Evolutionary conservation across 2,888 invertebrate species (phyloP).

Genomic region (Leptopilina drosophilae): DNA sequence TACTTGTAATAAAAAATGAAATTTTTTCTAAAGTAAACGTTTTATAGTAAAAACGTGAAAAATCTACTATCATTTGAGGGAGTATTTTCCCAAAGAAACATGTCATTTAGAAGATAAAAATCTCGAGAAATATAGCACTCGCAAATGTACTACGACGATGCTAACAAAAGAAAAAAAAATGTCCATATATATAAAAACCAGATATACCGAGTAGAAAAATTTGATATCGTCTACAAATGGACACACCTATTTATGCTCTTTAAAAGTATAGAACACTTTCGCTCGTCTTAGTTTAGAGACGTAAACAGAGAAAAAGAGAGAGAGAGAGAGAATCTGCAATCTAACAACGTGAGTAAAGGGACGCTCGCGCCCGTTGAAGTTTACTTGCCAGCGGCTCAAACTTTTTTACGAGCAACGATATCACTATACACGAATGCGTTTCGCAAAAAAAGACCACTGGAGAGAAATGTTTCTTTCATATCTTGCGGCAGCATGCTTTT

Average conservation of each 20-base stretch:
- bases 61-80: neutral
- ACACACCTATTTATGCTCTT: slow-evolving; percentile 24
- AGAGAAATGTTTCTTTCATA: slow-evolving; percentile 43
- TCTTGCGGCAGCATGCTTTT: slow-evolving; percentile 38
- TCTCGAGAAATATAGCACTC: slow-evolving; percentile 9
- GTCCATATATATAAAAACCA: no score
- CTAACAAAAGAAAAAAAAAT: neutral
- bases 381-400: slow-evolving; percentile 35
- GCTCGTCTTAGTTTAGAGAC: slow-evolving; percentile 6
- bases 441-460: slow-evolving; percentile 16
- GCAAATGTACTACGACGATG: slow-evolving; percentile 4
- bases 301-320: neutral
- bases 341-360: slow-evolving; percentile 31
- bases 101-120: neutral
- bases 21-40: neutral
- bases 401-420: slow-evolving; percentile 39
- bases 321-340: neutral
- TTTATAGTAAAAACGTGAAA: neutral
- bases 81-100: slow-evolving; percentile 7
- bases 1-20: neutral
- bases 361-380: slow-evolving; percentile 6
- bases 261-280: neutral
- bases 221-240: slow-evolving; percentile 33
- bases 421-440: slow-evolving; percentile 25
- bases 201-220: slow-evolving; percentile 2